Evolutionary conservation across 2,113 vertebrate genomes (phyloP).

Genomic region (Pyxicephalus adspersus): DNA sequence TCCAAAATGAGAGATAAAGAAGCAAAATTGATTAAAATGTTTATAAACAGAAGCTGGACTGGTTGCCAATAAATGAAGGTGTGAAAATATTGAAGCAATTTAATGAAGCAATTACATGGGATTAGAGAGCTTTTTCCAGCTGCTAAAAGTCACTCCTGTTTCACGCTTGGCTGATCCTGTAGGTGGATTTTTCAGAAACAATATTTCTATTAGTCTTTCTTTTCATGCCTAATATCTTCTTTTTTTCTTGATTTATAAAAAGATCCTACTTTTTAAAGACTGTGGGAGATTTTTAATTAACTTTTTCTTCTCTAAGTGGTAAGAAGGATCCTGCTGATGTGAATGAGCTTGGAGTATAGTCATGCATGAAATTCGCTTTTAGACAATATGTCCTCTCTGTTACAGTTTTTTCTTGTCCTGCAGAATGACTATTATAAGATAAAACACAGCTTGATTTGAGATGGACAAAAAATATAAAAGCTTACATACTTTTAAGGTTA

Average conservation of each 20-base stretch:
- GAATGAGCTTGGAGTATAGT: constrained; percentile 49
- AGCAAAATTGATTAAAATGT: constrained; percentile 54
- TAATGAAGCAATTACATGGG: constrained; percentile 55
- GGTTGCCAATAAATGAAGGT: constrained; percentile 51
- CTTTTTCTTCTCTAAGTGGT: constrained; percentile 55
- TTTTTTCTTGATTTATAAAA: constrained; percentile 43
- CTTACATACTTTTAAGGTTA: no score
- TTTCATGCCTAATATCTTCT: constrained; percentile 43
- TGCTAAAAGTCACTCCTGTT: constrained; percentile 51
- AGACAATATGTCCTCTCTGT: constrained; percentile 45
- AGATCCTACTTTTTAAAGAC: constrained; percentile 53
- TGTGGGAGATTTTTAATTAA: constrained; percentile 58
- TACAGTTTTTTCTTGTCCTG: constrained; percentile 12
- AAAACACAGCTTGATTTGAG: neutral
- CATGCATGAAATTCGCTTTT: constrained; percentile 52
- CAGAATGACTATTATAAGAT: constrained; percentile 12
- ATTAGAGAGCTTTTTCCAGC: constrained; percentile 52
- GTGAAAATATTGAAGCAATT: constrained; percentile 55
- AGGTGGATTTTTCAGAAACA: constrained; percentile 53
- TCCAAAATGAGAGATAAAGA: constrained; percentile 28
- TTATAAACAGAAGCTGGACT: constrained; percentile 44
- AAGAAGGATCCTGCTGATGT: constrained; percentile 55
- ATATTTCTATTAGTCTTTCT: constrained; percentile 53
- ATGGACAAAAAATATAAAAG: constrained; percentile 1
- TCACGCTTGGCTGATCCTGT: constrained; percentile 44